A percentile compares a stretch with the other conserved stretches of the same genome.
Evolutionary conservation across 2,113 vertebrate genomes (phyloP).

Genomic region (Notarius quadriscutis): DNA sequence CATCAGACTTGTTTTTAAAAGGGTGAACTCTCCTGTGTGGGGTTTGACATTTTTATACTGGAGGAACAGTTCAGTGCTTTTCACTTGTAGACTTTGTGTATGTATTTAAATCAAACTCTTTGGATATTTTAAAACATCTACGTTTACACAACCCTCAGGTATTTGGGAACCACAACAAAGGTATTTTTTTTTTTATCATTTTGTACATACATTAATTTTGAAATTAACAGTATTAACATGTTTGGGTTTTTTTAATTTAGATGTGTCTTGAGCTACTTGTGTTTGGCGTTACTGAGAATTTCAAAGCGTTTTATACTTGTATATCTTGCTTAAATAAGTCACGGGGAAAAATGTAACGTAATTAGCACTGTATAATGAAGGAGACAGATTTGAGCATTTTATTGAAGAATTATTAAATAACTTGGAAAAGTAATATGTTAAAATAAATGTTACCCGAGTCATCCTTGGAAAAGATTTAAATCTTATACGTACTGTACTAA

Average conservation of each 20-base stretch:
- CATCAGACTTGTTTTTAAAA: slow-evolving; percentile 50
- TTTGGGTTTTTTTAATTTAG: background rate
- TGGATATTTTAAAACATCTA: background rate
- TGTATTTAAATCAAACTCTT: background rate
- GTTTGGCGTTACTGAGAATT: background rate
- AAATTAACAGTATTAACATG: background rate
- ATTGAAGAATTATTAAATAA: background rate
- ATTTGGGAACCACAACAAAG: slow-evolving; percentile 17
- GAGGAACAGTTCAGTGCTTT: slow-evolving; percentile 15
- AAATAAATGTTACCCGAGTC: background rate
- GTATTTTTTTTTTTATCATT: background rate
- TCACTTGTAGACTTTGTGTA: background rate
- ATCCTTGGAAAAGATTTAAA: background rate
- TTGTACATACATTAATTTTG: background rate
- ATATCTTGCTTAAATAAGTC: background rate
- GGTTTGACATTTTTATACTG: background rate
- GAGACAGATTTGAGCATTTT: background rate
- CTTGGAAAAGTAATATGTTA: background rate
- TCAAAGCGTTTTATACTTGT: too few relatives aligned
- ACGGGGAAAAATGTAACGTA: background rate
- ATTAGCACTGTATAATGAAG: background rate
- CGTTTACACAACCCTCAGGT: background rate
- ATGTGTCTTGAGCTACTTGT: background rate
- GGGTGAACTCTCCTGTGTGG: background rate
- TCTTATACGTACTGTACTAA: background rate